Evolutionary conservation across 2,113 vertebrate genomes (phyloP).

Genomic region (Microtus richardsoni): DNA sequence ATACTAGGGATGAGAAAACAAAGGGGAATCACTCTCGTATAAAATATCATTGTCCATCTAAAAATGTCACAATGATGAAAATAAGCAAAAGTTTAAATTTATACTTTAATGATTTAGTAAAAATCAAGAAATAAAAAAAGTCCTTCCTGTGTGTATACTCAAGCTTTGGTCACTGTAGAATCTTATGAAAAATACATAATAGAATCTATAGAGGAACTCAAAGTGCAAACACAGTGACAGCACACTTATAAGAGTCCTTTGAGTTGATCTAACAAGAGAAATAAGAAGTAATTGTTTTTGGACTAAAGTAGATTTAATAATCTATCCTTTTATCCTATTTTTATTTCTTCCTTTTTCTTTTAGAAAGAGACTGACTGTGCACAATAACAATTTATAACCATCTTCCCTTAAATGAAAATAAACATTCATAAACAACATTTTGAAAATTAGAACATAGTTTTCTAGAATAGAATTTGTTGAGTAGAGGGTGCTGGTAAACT

Average conservation of each 20-base stretch:
- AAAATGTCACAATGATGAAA: not conserved
- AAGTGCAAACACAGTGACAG: not conserved
- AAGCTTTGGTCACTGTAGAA: not conserved
- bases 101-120: not conserved
- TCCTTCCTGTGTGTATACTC: not conserved
- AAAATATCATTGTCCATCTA: not conserved
- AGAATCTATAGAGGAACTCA: not conserved
- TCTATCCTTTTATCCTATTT: too few species aligned
- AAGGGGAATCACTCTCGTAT: not conserved
- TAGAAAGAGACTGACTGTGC: too few species aligned
- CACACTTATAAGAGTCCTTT: not conserved
- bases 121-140: not conserved
- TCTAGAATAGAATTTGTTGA: too few species aligned
- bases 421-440: too few species aligned
- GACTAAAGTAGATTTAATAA: too few species aligned
- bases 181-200: not conserved
- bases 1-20: not conserved
- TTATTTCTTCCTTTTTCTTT: too few species aligned
- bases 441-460: too few species aligned
- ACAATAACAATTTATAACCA: too few species aligned
- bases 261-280: not conserved
- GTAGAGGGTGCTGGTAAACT: too few species aligned
- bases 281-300: too few species aligned
- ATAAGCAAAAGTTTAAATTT: constrained; percentile 4
- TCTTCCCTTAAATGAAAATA: too few species aligned